Evolutionary conservation across 2,888 invertebrate genomes (phyloP).

Genomic region (Coleophora deauratella): DNA sequence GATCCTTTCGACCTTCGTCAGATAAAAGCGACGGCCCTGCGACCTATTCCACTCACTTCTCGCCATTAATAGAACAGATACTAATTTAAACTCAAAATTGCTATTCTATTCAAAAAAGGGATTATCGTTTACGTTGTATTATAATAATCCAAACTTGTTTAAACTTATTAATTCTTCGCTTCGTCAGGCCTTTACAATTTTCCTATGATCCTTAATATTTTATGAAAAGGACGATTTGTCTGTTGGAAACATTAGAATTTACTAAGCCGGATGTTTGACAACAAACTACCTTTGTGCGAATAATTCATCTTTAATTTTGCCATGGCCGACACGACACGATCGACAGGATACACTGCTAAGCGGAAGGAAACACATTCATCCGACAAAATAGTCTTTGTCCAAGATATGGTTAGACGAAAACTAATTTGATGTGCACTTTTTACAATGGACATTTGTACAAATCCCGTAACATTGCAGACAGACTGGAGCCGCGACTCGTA

Average conservation of each 20-base stretch:
- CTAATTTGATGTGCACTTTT: conserved; percentile 43
- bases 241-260: conserved; percentile 7
- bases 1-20: conserved; percentile 19
- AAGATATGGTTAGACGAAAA: conserved; percentile 26
- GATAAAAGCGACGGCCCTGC: conserved; percentile 1
- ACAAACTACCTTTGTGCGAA: conserved; percentile 52
- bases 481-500: conserved; percentile 38
- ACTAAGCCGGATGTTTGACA: conserved; percentile 63
- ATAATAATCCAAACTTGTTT: too few species aligned
- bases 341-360: conserved; percentile 39
- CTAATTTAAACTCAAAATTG: neutral
- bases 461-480: conserved; percentile 46
- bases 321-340: too few species aligned
- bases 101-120: conserved; percentile 9
- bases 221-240: neutral
- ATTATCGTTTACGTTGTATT: too few species aligned
- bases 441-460: conserved; percentile 32
- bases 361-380: conserved; percentile 58
- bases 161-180: too few species aligned
- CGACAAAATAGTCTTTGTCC: conserved; percentile 40
- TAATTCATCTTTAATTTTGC: conserved; percentile 46
- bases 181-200: too few species aligned
- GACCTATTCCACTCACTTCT: too few species aligned
- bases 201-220: too few species aligned
- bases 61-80: too few species aligned